Evolutionary conservation across 1,140 invertebrate species (phyloP).

Genomic region (Drosophila fuyamai): DNA sequence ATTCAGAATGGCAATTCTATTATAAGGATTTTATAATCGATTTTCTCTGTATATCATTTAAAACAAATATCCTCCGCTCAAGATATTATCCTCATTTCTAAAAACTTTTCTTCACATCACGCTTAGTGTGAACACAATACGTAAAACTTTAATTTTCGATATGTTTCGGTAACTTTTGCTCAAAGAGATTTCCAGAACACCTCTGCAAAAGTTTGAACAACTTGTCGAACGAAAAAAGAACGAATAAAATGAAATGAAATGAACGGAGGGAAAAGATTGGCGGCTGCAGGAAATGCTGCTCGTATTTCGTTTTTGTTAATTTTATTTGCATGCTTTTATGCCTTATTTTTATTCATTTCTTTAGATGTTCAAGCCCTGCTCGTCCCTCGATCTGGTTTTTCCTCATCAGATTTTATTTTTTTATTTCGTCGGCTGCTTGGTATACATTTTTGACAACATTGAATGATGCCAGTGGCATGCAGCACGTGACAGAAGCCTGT

Average conservation of each 20-base stretch:
- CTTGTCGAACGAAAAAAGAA: slow-evolving; percentile 17
- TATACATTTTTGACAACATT: slow-evolving; percentile 78
- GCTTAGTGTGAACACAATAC: slow-evolving; percentile 4
- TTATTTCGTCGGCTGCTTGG: slow-evolving; percentile 17
- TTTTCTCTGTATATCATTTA: background rate
- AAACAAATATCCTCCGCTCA: background rate
- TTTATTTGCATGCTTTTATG: slow-evolving; percentile 79
- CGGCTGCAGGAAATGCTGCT: slow-evolving; percentile 12
- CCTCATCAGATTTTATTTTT: slow-evolving; percentile 1
- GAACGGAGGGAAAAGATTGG: slow-evolving; percentile 8
- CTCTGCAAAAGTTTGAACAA: slow-evolving; percentile 35
- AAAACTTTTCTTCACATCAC: background rate
- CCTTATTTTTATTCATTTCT: slow-evolving; percentile 71
- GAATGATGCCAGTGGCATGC: slow-evolving; percentile 52
- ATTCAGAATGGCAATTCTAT: background rate
- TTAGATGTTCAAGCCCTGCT: slow-evolving; percentile 31
- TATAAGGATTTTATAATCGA: background rate
- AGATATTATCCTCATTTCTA: slow-evolving; percentile 6
- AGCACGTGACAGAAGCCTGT: slow-evolving; percentile 69
- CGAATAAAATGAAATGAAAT: slow-evolving; percentile 23
- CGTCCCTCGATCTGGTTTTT: background rate
- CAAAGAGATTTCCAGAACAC: slow-evolving; percentile 45
- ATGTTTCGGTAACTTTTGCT: slow-evolving; percentile 22
- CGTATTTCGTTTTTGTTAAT: slow-evolving; percentile 66
- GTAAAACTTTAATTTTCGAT: slow-evolving; percentile 18